Percentiles rank a stretch among this genome's conserved stretches.
Conservation (phyloP, 1,140 invertebrate genomes). For the Drosophila gunungcola region DNA sequence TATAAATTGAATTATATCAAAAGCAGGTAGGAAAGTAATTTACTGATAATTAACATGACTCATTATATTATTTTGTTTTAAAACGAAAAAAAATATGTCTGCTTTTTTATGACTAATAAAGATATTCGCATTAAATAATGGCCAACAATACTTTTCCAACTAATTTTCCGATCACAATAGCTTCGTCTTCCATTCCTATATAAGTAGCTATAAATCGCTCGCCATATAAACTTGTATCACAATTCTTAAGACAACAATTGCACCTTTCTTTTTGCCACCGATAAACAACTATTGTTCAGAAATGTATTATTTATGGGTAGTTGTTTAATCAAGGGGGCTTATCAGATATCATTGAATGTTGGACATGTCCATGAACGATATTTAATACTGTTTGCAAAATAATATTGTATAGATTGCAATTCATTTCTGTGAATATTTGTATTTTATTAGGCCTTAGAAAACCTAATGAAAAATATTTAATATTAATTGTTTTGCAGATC, state of each 20-base stretch:
- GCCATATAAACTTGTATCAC: conserved; percentile 2
- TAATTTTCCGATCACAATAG: conserved; percentile 7
- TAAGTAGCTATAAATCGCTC: neutral
- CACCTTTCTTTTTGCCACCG: conserved; percentile 1
- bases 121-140: neutral
- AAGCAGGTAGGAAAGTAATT: neutral
- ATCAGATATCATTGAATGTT: neutral
- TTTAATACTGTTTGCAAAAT: neutral
- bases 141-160: conserved; percentile 1
- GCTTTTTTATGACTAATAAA: neutral
- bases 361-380: neutral
- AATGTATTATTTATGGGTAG: neutral
- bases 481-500: neutral
- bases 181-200: neutral
- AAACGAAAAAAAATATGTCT: no score
- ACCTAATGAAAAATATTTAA: neutral
- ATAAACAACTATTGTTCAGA: neutral
- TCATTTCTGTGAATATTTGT: no score
- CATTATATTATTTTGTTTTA: no score
- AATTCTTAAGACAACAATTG: conserved; percentile 2
- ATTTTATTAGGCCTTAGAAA: no score
- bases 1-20: neutral
- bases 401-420: no score
- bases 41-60: neutral
- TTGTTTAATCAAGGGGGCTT: neutral